phyloP scores from a whole-genome alignment of 2,113 vertebrate species.

The Albula glossodonta region DNA sequence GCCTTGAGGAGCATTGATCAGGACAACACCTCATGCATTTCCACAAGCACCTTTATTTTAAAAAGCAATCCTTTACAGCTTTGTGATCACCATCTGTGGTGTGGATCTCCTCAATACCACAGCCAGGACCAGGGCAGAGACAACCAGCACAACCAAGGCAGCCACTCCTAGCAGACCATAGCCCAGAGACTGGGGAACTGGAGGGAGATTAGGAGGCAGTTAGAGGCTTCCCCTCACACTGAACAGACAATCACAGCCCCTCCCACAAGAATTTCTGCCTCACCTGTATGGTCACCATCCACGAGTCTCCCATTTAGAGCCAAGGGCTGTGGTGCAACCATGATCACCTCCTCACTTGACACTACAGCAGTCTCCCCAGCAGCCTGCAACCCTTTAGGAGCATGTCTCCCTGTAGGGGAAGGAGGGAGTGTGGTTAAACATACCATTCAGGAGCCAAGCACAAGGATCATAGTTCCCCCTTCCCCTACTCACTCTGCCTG shows the following conservation, averaged over 20 bases:
- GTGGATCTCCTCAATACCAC: neutral
- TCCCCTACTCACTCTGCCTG: slow-evolving; percentile 23
- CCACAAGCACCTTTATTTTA: neutral
- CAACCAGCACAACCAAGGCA: neutral
- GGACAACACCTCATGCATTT: neutral
- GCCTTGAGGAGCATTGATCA: no score
- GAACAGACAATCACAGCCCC: no score
- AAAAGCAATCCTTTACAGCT: neutral
- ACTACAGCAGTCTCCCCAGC: no score
- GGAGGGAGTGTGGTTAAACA: no score
- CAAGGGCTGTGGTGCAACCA: no score
- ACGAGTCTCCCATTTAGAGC: no score
- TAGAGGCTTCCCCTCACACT: neutral
- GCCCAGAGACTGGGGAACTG: neutral
- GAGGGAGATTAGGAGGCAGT: neutral
- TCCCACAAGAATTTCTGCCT: neutral
- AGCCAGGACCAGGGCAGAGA: neutral
- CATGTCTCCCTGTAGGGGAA: neutral
- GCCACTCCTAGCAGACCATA: neutral
- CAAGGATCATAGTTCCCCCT: neutral
- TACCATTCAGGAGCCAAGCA: neutral
- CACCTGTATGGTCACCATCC: no score
- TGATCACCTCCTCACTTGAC: no score
- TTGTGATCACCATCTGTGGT: neutral
- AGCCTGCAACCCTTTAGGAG: no score